Percentiles rank a stretch among this genome's conserved stretches.
Evolutionary conservation across 2,888 invertebrate genomes (phyloP).

Genomic region (Xestoiulus laeticollis): DNA sequence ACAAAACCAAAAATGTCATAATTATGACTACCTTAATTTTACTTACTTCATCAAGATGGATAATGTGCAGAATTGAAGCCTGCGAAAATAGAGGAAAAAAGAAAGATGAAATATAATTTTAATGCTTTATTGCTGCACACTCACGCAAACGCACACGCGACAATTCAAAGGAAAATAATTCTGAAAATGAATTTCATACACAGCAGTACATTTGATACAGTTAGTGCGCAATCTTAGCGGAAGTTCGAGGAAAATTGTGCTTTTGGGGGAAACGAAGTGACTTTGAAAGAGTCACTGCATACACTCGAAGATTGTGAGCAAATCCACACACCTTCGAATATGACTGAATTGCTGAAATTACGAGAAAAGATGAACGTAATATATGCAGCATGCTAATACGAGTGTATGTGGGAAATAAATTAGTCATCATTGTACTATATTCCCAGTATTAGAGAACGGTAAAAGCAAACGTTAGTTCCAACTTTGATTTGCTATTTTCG

Average conservation of each 20-base stretch:
- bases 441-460: too few relatives aligned
- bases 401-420: too few relatives aligned
- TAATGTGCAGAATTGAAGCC: too few relatives aligned
- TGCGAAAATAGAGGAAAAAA: neutral
- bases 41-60: neutral
- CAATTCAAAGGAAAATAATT: neutral
- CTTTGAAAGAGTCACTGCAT: neutral
- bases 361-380: too few relatives aligned
- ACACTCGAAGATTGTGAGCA: neutral
- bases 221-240: neutral
- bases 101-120: neutral
- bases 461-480: too few relatives aligned
- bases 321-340: neutral
- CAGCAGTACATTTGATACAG: neutral
- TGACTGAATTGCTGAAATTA: too few relatives aligned
- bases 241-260: neutral
- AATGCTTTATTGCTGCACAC: constrained; percentile 26
- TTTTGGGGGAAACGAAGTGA: neutral
- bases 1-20: neutral
- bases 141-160: constrained; percentile 7
- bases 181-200: neutral
- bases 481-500: too few relatives aligned
- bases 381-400: too few relatives aligned
- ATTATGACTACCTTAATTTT: neutral
- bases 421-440: too few relatives aligned